These are phyloP conservation scores for Melanotaenia maccullochi DNA, from an alignment of 2,797 vertebrate genomes.

Conservation along the genomic window DNA sequence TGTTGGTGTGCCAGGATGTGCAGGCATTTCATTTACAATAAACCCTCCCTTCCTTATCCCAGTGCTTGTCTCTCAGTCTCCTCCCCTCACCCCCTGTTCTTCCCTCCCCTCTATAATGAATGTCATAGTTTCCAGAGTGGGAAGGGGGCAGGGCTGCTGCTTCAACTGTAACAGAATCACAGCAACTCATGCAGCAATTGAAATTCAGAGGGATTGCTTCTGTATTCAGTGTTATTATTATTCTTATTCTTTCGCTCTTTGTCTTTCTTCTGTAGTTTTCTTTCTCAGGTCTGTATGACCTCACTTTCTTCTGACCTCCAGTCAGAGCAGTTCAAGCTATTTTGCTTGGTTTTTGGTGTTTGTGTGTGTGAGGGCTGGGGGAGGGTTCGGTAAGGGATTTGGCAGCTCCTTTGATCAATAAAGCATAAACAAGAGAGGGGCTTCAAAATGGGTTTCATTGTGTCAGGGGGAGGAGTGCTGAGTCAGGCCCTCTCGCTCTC, in stretches of 20 bases:
- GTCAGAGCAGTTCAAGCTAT: conserved; percentile 81
- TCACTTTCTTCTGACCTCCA: conserved; percentile 83
- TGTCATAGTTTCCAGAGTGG: conserved; percentile 85
- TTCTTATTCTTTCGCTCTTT: conserved; percentile 43
- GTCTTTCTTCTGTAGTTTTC: conserved; percentile 68
- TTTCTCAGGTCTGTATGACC: conserved; percentile 82
- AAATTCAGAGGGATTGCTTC: conserved; percentile 76
- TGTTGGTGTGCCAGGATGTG: conserved; percentile 58
- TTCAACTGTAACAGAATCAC: conserved; percentile 79
- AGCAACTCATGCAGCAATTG: conserved; percentile 78
- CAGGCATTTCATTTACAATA: conserved; percentile 68
- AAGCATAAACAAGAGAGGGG: conserved; percentile 91
- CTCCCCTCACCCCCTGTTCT: conserved; percentile 57
- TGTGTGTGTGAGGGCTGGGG: conserved; percentile 64
- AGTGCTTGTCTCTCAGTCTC: conserved; percentile 51
- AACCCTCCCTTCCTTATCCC: conserved; percentile 62
- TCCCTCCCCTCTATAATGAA: conserved; percentile 68
- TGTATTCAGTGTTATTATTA: conserved; percentile 13
- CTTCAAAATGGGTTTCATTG: conserved; percentile 89
- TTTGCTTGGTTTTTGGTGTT: conserved; percentile 80
- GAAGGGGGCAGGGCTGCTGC: conserved; percentile 63
- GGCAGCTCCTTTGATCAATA: conserved; percentile 92
- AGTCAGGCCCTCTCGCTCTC: conserved; percentile 84
- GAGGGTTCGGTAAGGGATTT: conserved; percentile 80
- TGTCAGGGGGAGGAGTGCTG: conserved; percentile 84